These are phyloP conservation scores for Calameuta filiformis DNA, from an alignment of 2,888 invertebrate genomes.

Conservation along the genomic window DNA sequence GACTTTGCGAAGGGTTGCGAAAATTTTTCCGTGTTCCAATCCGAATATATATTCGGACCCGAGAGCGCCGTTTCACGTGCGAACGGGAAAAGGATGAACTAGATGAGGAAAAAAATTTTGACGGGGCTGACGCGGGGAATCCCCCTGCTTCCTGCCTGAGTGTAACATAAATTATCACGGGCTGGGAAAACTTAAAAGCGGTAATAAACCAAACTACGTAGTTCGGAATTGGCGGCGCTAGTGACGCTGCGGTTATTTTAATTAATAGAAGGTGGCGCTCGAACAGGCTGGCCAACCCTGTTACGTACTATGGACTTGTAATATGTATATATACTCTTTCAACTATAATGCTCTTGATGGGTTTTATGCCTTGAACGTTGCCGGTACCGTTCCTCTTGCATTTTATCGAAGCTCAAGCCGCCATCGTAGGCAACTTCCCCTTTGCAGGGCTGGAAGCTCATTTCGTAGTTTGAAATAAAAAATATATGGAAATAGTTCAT, in stretches of 20 bases:
- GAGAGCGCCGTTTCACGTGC: no score
- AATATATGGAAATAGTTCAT: no score
- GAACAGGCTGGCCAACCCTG: slow-evolving; percentile 24
- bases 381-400: slow-evolving; percentile 24
- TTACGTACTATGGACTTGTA: not conserved
- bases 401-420: slow-evolving; percentile 35
- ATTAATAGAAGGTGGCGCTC: slow-evolving; percentile 40
- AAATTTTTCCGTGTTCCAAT: no score
- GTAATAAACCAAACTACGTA: slow-evolving; percentile 29
- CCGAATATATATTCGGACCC: no score
- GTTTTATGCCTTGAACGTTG: slow-evolving; percentile 6
- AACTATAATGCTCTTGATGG: not conserved
- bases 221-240: slow-evolving; percentile 22
- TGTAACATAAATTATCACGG: slow-evolving; percentile 24
- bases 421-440: no score
- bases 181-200: slow-evolving; percentile 24
- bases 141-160: not conserved
- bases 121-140: not conserved
- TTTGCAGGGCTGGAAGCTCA: no score
- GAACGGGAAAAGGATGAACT: no score
- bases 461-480: no score
- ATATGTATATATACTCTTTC: not conserved
- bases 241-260: slow-evolving; percentile 52
- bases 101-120: no score
- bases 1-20: no score